Percentiles rank a stretch among this genome's conserved stretches.
phyloP scores from a whole-genome alignment of 2,113 vertebrate genomes.

The Seriola dumerili region DNA sequence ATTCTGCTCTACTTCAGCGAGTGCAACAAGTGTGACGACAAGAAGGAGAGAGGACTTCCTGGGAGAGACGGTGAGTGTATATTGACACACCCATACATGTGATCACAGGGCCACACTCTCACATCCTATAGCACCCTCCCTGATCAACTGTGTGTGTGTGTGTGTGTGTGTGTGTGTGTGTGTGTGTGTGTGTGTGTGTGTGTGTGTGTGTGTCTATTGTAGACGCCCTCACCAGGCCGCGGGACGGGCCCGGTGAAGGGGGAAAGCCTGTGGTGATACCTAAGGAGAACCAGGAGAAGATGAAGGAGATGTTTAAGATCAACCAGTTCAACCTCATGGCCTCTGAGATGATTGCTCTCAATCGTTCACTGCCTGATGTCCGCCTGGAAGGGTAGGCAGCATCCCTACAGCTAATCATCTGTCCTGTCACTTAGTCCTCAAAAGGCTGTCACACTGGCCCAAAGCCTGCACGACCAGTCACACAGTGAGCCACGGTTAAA shows the following conservation, averaged over 20 bases:
- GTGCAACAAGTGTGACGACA: conserved; percentile 99
- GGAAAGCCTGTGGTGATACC: conserved; percentile 98
- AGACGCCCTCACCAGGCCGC: conserved; percentile 90
- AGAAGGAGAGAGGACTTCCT: conserved; percentile 93
- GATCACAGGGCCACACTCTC: neutral
- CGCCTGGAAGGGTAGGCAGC: conserved; percentile 96
- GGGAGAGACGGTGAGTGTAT: conserved; percentile 80
- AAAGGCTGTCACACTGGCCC: conserved; percentile 8
- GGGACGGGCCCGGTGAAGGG: conserved; percentile 98
- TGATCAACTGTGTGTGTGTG: neutral
- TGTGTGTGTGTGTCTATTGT: conserved; percentile 52
- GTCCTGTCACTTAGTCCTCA: conserved; percentile 4
- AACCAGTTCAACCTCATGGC: conserved; percentile 99
- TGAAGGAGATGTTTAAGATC: conserved; percentile 99
- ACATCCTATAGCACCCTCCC: neutral
- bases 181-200: neutral
- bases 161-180: neutral
- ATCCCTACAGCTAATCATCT: conserved; percentile 5
- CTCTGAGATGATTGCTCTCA: conserved; percentile 98
- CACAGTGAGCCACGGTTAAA: neutral
- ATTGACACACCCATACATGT: neutral
- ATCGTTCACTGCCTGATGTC: conserved; percentile 96
- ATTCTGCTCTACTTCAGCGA: conserved; percentile 99
- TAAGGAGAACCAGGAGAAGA: conserved; percentile 98
- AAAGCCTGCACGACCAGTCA: neutral